Evolutionary conservation across 2,888 invertebrate genomes (phyloP).

Genomic region (Nycteola revayana): DNA sequence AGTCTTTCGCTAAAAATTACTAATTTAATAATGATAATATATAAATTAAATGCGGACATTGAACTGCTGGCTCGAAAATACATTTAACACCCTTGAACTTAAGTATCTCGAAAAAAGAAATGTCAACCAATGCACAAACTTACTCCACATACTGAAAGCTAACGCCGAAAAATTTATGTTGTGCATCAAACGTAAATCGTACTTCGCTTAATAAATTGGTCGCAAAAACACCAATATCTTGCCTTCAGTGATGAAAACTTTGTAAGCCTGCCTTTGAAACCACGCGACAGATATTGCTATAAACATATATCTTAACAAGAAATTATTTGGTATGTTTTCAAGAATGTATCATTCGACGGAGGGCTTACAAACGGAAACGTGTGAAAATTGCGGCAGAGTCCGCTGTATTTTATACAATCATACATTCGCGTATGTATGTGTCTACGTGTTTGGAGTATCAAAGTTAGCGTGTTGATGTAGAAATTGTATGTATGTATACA

Average conservation of each 20-base stretch:
- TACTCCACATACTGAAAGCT: constrained; percentile 19
- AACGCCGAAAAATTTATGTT: constrained; percentile 31
- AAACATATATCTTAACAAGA: constrained; percentile 25
- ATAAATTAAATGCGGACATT: no score
- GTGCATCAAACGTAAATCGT: constrained; percentile 28
- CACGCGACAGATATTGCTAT: constrained; percentile 34
- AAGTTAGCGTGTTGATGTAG: constrained; percentile 34
- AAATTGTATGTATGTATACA: constrained; percentile 41
- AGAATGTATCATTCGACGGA: constrained; percentile 20
- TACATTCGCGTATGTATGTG: no score
- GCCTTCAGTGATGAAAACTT: constrained; percentile 31
- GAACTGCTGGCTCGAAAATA: no score
- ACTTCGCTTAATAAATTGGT: constrained; percentile 30
- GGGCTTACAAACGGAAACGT: constrained; percentile 26
- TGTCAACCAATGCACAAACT: no score
- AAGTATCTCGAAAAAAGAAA: no score
- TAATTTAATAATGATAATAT: no score
- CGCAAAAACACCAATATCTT: constrained; percentile 21
- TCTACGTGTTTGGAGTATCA: constrained; percentile 19
- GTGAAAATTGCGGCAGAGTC: constrained; percentile 12
- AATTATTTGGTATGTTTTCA: constrained; percentile 19
- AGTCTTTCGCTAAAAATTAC: no score
- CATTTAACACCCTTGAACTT: no score
- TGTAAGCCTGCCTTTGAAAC: constrained; percentile 30
- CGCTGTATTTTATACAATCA: no score